Conservation (phyloP, 2,888 invertebrate genomes). For the Arrhopalites spinosus region DNA sequence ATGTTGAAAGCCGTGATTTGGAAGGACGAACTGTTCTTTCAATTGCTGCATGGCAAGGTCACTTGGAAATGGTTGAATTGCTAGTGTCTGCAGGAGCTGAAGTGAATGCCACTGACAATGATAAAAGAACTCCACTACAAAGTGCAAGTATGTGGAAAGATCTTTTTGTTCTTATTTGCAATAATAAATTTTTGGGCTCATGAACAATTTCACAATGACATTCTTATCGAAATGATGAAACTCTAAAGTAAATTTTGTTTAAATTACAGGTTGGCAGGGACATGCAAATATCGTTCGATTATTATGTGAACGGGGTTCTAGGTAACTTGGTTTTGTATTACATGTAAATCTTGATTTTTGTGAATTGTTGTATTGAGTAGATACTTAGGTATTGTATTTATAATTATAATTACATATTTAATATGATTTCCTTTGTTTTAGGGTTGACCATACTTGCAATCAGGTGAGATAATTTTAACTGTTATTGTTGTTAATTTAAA, state of each 20-base stretch:
- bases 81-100: constrained; percentile 81
- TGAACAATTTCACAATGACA: no score
- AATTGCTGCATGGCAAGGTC: constrained; percentile 92
- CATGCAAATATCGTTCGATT: constrained; percentile 82
- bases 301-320: constrained; percentile 77
- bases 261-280: constrained; percentile 97
- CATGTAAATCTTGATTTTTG: no score
- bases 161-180: no score
- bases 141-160: no score
- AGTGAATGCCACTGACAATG: constrained; percentile 86
- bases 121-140: constrained; percentile 86
- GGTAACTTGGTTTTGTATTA: no score
- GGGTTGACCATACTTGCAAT: constrained; percentile 87
- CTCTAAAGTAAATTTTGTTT: no score
- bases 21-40: constrained; percentile 86
- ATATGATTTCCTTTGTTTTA: constrained; percentile 36
- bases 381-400: no score
- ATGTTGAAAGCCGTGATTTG: constrained; percentile 84
- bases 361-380: no score
- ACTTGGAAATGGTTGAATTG: constrained; percentile 87
- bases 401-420: no score
- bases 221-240: no score
- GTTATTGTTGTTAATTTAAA: not conserved
- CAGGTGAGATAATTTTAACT: constrained; percentile 62
- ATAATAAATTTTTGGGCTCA: no score